Percentiles rank a stretch among this genome's conserved stretches.
These are phyloP conservation scores for Tipula lateralis DNA, from an alignment of 2,888 invertebrate genomes.

Conservation along the genomic window DNA sequence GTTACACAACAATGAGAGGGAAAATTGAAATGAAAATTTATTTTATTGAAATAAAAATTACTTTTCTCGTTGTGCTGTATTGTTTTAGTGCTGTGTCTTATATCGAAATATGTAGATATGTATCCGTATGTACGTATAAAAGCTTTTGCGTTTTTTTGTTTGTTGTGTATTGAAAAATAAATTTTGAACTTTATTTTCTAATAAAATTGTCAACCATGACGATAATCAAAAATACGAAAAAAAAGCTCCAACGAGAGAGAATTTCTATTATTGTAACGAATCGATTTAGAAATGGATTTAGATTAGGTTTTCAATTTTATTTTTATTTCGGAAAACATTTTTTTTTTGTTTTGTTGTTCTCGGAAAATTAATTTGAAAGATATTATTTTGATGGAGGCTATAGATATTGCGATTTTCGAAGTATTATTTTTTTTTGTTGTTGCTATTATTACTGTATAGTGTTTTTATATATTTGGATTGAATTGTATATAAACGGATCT, in stretches of 20 bases:
- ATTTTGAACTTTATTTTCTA: slow-evolving; percentile 11
- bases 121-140: not conserved
- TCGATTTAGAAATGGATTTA: slow-evolving; percentile 24
- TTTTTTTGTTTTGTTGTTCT: not conserved
- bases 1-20: not conserved
- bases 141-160: not conserved
- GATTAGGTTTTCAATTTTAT: slow-evolving; percentile 20
- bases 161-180: not conserved
- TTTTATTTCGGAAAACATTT: not conserved
- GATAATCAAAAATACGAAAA: not conserved
- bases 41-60: not conserved
- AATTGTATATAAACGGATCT: slow-evolving; percentile 20
- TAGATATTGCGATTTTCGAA: not conserved
- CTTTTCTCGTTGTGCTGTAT: not conserved
- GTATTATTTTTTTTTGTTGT: not conserved
- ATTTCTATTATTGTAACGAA: slow-evolving; percentile 24
- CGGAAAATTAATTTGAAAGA: slow-evolving; percentile 5
- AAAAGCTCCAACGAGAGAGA: not conserved
- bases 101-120: not conserved
- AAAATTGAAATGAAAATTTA: not conserved
- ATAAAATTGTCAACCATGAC: slow-evolving; percentile 24
- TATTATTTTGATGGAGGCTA: slow-evolving; percentile 24
- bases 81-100: not conserved
- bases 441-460: not conserved
- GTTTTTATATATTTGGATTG: not conserved